Base-by-base conservation (phyloP, 2,113 vertebrate species). In the Oncorhynchus gorbuscha region DNA sequence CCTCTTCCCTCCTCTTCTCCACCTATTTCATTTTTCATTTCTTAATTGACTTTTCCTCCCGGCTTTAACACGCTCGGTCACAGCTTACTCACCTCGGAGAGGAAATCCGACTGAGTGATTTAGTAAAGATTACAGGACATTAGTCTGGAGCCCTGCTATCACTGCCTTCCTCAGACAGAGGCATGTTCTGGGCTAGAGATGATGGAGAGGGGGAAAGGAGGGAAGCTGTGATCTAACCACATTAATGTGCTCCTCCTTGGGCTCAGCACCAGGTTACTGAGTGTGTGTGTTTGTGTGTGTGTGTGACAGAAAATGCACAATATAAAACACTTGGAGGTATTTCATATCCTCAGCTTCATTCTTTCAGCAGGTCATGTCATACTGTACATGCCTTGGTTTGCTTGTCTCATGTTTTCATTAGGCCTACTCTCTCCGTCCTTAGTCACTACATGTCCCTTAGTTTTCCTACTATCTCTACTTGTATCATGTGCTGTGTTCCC, bases 121-220 rank as follows among this genome's bases (percentile, higher is more conserved):
- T 84, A 14, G 76, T 79, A 48, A 78, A 84, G 89, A 89, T 91
- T 90, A 91, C 49, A 72, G 39, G 18, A 80, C 71, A 78, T 90
- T 89, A 84, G 76, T 80, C 59, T 72, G 79, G 62, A 84, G 80
- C 80, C 78, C 64, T 76, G 32, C 79, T 67, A 70, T 71, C 35
- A 70, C 71, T 55, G 69, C 74, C 24, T 45, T 76, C 49, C 49
- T 16, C 49, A 16, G 49, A 51, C 49, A 51, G 14, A 16, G 14
- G 49, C 49, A 14, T 1, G 58, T 20, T 24, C 30, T 65, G 59
- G 58, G 32, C 48, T 24, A 5, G 26, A 67, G 11, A 67, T 22
- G 65, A 26, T 67, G 65, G 22, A 11, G 65, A 76, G 0, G 24
- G 18, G n/a, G 66, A 55, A 16, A n/a, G 48, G 12, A 32, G 65